These are phyloP conservation scores for Erythrocebus patas DNA, from an alignment of 2,113 vertebrate species.

Conservation along the genomic window DNA sequence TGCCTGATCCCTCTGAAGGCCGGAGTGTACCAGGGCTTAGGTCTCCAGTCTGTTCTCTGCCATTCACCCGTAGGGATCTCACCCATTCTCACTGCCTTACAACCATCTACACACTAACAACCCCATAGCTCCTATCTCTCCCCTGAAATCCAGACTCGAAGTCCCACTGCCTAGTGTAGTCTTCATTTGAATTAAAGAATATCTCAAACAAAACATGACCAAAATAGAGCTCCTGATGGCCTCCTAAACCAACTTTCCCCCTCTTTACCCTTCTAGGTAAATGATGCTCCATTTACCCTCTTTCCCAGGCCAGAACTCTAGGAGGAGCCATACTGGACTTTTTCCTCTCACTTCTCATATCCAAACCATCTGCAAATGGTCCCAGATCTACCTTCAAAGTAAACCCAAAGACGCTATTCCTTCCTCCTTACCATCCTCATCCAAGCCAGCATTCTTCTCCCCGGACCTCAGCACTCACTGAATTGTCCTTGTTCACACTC, in stretches of 20 bases:
- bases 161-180: neutral
- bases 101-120: neutral
- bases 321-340: neutral
- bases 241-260: no score
- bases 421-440: accelerated
- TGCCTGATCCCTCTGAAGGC: accelerated
- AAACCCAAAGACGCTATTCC: neutral
- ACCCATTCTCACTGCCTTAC: neutral
- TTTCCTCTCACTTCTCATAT: neutral
- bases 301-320: neutral
- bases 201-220: neutral
- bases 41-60: neutral
- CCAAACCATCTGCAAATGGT: neutral
- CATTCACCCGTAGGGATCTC: no score
- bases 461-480: no score
- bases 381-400: neutral
- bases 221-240: neutral
- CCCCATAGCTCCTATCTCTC: neutral
- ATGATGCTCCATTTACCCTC: neutral
- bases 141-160: neutral
- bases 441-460: accelerated
- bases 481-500: neutral
- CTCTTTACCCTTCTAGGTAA: neutral
- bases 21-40: accelerated
- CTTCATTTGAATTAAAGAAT: neutral